These are phyloP conservation scores for Apostichopus leukothele DNA, from an alignment of 53 echinoderm and acorn worm genomes.

Conservation along the genomic window DNA sequence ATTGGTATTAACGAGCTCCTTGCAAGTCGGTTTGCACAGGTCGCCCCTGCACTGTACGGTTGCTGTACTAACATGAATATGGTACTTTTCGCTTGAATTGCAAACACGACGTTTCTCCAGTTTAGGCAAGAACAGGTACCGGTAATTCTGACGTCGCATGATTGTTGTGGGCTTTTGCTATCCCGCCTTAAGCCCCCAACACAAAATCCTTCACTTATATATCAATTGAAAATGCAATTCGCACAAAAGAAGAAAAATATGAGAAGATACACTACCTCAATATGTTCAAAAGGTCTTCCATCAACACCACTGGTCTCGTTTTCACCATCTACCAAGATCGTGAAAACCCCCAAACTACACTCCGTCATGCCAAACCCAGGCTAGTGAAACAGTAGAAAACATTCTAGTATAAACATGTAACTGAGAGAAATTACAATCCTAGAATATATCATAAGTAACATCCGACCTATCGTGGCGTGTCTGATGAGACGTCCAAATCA, in stretches of 20 bases:
- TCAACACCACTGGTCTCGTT: neutral
- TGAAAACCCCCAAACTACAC: neutral
- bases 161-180: neutral
- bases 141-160: too few species aligned
- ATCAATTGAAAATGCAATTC: neutral
- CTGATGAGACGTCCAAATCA: neutral
- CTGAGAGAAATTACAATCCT: neutral
- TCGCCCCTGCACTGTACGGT: too few species aligned
- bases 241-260: neutral
- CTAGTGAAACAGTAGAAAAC: neutral
- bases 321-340: neutral
- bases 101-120: too few species aligned
- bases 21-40: too few species aligned
- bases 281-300: slow-evolving; percentile 29
- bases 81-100: too few species aligned
- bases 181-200: neutral
- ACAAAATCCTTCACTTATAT: neutral
- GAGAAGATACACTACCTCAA: neutral
- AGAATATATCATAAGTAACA: neutral
- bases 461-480: neutral
- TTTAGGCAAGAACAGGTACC: neutral
- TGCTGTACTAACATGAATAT: too few species aligned
- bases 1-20: too few species aligned
- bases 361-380: slow-evolving; percentile 33
- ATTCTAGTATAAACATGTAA: neutral